Conservation (phyloP, 2,113 vertebrate species). For the Campylorhamphus procurvoides region DNA sequence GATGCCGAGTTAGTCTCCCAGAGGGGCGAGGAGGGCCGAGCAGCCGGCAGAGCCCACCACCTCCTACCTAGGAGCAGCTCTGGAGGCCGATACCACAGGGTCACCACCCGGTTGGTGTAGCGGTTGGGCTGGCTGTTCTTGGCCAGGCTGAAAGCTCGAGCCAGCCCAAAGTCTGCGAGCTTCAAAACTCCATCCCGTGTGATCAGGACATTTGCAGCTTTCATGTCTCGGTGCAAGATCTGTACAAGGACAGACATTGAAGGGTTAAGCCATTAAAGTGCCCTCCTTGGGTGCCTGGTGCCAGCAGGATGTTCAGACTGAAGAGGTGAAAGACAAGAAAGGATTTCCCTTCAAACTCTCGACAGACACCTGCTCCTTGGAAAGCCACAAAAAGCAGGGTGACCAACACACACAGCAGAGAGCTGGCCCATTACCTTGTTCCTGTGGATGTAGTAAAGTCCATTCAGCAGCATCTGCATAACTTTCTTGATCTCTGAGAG, state of each 20-base stretch:
- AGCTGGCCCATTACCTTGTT: slow-evolving; percentile 86
- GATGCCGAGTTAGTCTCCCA: not conserved
- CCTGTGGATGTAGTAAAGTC: slow-evolving; percentile 97
- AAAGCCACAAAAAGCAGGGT: not conserved
- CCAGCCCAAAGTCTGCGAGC: slow-evolving; percentile 94
- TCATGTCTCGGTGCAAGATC: slow-evolving; percentile 99
- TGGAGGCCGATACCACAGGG: slow-evolving; percentile 95
- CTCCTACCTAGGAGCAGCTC: slow-evolving; percentile 91
- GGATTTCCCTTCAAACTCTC: not conserved
- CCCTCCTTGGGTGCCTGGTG: not conserved
- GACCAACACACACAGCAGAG: not conserved
- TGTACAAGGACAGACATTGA: not conserved
- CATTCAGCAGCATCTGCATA: slow-evolving; percentile 98
- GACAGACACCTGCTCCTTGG: not conserved
- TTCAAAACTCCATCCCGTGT: slow-evolving; percentile 95
- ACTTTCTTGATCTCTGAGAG: slow-evolving; percentile 98
- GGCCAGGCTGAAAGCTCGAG: slow-evolving; percentile 95
- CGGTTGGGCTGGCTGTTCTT: slow-evolving; percentile 98
- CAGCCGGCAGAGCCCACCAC: not conserved
- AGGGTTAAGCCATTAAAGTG: not conserved
- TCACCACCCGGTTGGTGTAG: slow-evolving; percentile 97
- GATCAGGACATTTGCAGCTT: slow-evolving; percentile 96
- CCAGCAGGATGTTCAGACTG: not conserved
- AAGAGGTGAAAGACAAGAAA: not conserved
- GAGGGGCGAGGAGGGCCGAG: not conserved